Percentiles rank a stretch among this genome's conserved stretches.
Conservation (phyloP, 2,888 invertebrate species). For the Homarus gammarus region DNA sequence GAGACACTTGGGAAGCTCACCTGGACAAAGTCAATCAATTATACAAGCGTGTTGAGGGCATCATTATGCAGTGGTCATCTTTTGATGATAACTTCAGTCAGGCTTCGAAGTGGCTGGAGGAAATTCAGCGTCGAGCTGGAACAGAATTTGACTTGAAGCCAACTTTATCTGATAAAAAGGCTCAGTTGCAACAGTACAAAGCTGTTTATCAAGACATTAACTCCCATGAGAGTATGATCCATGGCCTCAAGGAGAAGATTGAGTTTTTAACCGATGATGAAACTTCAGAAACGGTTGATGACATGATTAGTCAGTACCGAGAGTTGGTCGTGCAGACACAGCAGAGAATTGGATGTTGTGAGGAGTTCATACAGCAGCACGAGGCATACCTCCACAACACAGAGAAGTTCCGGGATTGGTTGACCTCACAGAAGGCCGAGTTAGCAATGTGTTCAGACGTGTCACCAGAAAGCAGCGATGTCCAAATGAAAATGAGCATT, state of each 20-base stretch:
- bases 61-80: slow-evolving; percentile 92
- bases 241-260: slow-evolving; percentile 90
- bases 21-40: slow-evolving; percentile 91
- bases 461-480: slow-evolving; percentile 82
- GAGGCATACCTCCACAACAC: slow-evolving; percentile 89
- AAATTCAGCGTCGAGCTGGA: slow-evolving; percentile 87
- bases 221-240: slow-evolving; percentile 90
- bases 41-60: slow-evolving; percentile 92
- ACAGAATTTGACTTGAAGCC: slow-evolving; percentile 87
- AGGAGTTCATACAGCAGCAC: slow-evolving; percentile 88
- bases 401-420: slow-evolving; percentile 90
- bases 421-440: slow-evolving; percentile 89
- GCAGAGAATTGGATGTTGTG: slow-evolving; percentile 84
- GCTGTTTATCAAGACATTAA: slow-evolving; percentile 91
- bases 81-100: slow-evolving; percentile 95
- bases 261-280: slow-evolving; percentile 89
- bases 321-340: slow-evolving; percentile 85
- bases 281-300: slow-evolving; percentile 86
- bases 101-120: slow-evolving; percentile 90
- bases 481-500: slow-evolving; percentile 74
- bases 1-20: slow-evolving; percentile 90
- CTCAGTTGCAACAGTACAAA: slow-evolving; percentile 89
- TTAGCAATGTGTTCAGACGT: slow-evolving; percentile 88
- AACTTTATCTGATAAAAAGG: slow-evolving; percentile 92
- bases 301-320: slow-evolving; percentile 87